phyloP scores from a whole-genome alignment of 2,113 vertebrate species.

The Ailurus styani region DNA sequence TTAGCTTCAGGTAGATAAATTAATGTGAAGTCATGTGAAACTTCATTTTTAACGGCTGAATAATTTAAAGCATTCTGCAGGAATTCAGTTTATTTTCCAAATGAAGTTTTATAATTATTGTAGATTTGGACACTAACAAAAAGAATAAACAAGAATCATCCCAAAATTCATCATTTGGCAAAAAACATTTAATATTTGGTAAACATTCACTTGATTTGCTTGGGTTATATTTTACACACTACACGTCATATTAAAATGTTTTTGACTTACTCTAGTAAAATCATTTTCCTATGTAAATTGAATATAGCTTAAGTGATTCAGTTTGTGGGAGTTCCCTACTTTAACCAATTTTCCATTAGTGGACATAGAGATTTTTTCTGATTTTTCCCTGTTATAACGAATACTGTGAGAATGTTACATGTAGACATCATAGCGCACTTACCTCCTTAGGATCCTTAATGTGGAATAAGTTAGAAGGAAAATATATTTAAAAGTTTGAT shows the following conservation, averaged over 20 bases:
- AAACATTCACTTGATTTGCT: neutral
- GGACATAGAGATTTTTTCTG: neutral
- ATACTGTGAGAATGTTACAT: neutral
- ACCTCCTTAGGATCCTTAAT: neutral
- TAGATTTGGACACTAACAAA: neutral
- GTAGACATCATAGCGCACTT: neutral
- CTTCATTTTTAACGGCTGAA: neutral
- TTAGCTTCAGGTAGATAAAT: neutral
- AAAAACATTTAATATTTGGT: neutral
- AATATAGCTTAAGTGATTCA: neutral
- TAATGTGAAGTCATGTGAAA: neutral
- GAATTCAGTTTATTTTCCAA: constrained; percentile 26
- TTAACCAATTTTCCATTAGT: neutral
- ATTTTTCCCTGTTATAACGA: neutral
- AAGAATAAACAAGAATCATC: neutral
- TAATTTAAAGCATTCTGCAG: neutral
- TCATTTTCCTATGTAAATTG: neutral
- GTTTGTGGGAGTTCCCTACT: neutral
- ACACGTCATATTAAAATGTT: neutral
- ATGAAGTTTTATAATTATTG: neutral
- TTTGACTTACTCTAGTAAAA: constrained; percentile 3
- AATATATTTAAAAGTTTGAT: neutral
- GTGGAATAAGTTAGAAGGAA: neutral
- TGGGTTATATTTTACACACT: neutral
- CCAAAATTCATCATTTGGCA: neutral